phyloP scores from a whole-genome alignment of 2,113 vertebrate species.

The Actenoides hombroni region DNA sequence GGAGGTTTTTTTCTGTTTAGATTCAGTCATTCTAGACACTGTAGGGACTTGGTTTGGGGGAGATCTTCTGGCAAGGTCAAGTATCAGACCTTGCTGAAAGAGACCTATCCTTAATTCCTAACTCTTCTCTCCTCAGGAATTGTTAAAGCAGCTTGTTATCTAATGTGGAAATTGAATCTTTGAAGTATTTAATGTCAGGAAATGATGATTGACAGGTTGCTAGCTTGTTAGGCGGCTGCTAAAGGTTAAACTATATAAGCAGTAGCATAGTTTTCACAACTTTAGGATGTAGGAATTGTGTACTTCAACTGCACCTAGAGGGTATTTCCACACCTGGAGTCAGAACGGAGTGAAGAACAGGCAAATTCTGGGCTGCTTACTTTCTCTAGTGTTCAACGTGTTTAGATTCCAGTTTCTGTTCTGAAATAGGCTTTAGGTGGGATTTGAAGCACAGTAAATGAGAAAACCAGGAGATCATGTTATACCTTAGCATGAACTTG shows the following conservation, averaged over 20 bases:
- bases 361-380: background rate
- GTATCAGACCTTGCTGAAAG: background rate
- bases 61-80: background rate
- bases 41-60: background rate
- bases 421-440: background rate
- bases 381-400: background rate
- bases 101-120: background rate
- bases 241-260: background rate
- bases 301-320: background rate
- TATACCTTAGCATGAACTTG: background rate
- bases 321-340: background rate
- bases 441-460: background rate
- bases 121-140: background rate
- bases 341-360: background rate
- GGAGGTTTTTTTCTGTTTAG: background rate
- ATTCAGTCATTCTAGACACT: no score
- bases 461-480: rapidly evolving
- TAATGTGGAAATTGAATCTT: background rate
- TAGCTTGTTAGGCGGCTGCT: background rate
- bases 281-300: background rate
- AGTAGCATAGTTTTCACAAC: background rate
- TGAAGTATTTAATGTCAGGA: background rate
- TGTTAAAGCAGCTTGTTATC: background rate
- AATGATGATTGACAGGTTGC: background rate
- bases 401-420: background rate